A percentile compares a stretch with the other conserved stretches of the same genome.
These are phyloP conservation scores for Leucophenga montana DNA, from an alignment of 2,888 invertebrate species.

Conservation along the genomic window DNA sequence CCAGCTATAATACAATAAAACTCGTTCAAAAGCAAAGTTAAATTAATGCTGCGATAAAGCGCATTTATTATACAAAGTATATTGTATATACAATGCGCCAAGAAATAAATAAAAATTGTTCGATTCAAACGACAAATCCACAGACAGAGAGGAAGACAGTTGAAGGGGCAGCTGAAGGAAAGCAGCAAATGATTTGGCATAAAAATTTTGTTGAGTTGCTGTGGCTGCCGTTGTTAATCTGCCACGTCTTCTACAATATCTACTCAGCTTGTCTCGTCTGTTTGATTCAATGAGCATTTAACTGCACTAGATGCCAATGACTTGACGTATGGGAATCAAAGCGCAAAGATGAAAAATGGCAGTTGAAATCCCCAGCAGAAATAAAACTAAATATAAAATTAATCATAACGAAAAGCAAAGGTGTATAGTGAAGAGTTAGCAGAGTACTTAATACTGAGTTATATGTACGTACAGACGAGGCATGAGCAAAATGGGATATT, in stretches of 20 bases:
- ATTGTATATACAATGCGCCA: too few species aligned
- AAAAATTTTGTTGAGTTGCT: constrained; percentile 40
- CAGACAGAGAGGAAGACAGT: background rate
- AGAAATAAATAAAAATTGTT: too few species aligned
- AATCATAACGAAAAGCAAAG: constrained; percentile 48
- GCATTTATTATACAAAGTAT: too few species aligned
- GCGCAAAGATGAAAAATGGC: constrained; percentile 30
- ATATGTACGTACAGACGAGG: too few species aligned
- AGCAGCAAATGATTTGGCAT: constrained; percentile 56
- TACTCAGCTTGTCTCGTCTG: constrained; percentile 31
- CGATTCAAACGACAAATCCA: too few species aligned
- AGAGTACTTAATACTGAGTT: too few species aligned
- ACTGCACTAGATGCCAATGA: constrained; percentile 67
- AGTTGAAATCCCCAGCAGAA: constrained; percentile 32
- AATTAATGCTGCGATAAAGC: too few species aligned
- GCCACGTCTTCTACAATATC: background rate
- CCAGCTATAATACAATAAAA: constrained; percentile 1
- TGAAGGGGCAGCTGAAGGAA: background rate
- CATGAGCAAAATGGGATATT: too few species aligned
- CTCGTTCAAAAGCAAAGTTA: background rate
- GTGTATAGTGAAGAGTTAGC: too few species aligned
- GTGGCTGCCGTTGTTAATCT: constrained; percentile 19
- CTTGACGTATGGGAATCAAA: constrained; percentile 66
- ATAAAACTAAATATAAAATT: constrained; percentile 39
- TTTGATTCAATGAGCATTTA: constrained; percentile 55